These are phyloP conservation scores for Phaethornis superciliosus DNA, from an alignment of 2,113 vertebrate species.

Conservation along the genomic window DNA sequence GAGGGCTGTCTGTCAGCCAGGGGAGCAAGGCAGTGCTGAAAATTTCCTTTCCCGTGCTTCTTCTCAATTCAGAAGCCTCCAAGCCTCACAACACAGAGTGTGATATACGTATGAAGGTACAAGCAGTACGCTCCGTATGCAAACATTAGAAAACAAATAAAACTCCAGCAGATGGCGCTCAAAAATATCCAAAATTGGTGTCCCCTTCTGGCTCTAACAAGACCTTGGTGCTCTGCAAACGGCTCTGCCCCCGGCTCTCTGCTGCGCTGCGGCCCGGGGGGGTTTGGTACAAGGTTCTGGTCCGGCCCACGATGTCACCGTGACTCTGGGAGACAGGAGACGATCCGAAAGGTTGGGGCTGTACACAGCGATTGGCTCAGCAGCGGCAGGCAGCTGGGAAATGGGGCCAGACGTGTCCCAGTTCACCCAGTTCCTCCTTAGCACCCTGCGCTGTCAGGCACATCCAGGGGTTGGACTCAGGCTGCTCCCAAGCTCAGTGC, in stretches of 20 bases:
- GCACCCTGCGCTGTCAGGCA: background rate
- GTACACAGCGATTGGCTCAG: background rate
- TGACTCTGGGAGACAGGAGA: background rate
- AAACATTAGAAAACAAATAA: background rate
- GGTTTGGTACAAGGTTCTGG: accelerated
- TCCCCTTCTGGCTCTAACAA: accelerated
- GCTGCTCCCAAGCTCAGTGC: background rate
- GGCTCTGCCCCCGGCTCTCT: background rate
- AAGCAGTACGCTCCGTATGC: accelerated
- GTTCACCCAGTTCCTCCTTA: background rate
- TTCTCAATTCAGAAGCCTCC: background rate
- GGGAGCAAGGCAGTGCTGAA: background rate
- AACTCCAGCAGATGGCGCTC: constrained; percentile 61
- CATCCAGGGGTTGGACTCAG: background rate
- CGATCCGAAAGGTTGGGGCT: background rate
- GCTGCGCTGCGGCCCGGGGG: background rate
- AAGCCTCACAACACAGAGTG: background rate
- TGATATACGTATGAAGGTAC: accelerated
- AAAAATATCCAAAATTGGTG: background rate
- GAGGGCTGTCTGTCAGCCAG: background rate
- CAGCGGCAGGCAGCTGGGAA: background rate
- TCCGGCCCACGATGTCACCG: background rate
- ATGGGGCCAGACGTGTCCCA: accelerated
- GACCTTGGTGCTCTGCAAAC: accelerated
- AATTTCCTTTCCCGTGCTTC: background rate